A percentile compares a stretch with the other conserved stretches of the same genome.
phyloP scores from a whole-genome alignment of 2,797 vertebrate genomes.

The Sylvia borin region DNA sequence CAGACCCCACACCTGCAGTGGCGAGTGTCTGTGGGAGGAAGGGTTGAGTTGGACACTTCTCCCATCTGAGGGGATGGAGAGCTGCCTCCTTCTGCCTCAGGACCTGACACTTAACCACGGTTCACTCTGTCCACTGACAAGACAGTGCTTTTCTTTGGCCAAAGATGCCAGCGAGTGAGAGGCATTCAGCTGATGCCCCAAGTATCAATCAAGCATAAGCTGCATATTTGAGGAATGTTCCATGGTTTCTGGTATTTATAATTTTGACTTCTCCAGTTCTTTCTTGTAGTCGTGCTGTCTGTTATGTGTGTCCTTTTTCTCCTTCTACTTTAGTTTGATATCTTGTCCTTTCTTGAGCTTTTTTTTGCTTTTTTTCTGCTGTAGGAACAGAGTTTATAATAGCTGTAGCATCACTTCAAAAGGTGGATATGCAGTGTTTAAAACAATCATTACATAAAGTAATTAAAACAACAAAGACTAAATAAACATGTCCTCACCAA shows the following conservation, averaged over 20 bases:
- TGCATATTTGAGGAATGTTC: neutral
- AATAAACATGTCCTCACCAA: neutral
- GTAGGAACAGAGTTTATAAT: neutral
- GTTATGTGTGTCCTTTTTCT: neutral
- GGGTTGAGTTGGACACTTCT: neutral
- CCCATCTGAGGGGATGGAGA: neutral
- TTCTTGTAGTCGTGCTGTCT: neutral
- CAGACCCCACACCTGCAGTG: neutral
- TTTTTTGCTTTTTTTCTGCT: neutral
- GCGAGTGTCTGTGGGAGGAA: rapidly evolving
- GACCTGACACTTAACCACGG: neutral
- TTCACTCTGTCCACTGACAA: neutral
- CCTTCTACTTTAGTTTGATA: neutral
- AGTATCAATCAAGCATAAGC: neutral
- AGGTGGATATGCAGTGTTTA: neutral
- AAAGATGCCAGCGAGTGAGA: neutral
- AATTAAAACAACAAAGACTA: constrained; percentile 27
- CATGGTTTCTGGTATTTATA: neutral
- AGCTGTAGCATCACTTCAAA: neutral
- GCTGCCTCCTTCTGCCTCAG: neutral
- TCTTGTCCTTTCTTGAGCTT: neutral
- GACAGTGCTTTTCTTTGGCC: neutral
- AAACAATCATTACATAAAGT: constrained; percentile 8
- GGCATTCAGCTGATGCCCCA: neutral
- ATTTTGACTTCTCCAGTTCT: neutral